Evolutionary conservation across 2,797 vertebrate species (phyloP).

Genomic region (Siniperca scherzeri): DNA sequence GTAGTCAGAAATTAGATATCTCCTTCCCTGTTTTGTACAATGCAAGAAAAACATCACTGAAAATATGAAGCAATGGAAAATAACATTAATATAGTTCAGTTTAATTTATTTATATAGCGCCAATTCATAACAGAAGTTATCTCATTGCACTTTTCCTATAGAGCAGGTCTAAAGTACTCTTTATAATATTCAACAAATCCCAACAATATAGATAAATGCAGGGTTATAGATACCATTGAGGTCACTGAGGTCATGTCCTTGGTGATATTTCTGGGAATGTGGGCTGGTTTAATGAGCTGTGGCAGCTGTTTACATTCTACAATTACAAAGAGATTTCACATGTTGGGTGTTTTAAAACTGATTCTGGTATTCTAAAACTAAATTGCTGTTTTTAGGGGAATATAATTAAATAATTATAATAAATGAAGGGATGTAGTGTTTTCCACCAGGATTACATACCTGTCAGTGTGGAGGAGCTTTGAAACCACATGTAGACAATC

Average conservation of each 20-base stretch:
- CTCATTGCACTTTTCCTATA: too few relatives aligned
- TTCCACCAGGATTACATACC: not conserved
- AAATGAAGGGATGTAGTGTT: not conserved
- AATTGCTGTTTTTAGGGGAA: not conserved
- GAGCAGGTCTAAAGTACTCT: too few relatives aligned
- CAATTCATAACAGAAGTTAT: too few relatives aligned
- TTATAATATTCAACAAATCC: too few relatives aligned
- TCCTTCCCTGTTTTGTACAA: not conserved
- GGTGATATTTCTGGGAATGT: not conserved
- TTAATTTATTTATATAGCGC: too few relatives aligned
- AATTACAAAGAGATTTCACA: not conserved
- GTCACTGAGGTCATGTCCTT: constrained; percentile 8
- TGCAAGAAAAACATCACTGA: not conserved
- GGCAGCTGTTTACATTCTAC: not conserved
- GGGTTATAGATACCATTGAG: not conserved
- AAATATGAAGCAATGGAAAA: not conserved
- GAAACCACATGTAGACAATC: not conserved
- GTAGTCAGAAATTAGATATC: not conserved
- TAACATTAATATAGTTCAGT: not conserved
- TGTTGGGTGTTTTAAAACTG: not conserved
- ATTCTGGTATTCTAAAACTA: not conserved
- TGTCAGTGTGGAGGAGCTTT: not conserved
- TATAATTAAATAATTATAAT: not conserved
- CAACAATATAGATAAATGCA: not conserved
- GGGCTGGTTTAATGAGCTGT: not conserved